A percentile compares a stretch with the other conserved stretches of the same genome.
Conservation (phyloP, 1,140 invertebrate genomes). For the Wiebesia pumilae region DNA sequence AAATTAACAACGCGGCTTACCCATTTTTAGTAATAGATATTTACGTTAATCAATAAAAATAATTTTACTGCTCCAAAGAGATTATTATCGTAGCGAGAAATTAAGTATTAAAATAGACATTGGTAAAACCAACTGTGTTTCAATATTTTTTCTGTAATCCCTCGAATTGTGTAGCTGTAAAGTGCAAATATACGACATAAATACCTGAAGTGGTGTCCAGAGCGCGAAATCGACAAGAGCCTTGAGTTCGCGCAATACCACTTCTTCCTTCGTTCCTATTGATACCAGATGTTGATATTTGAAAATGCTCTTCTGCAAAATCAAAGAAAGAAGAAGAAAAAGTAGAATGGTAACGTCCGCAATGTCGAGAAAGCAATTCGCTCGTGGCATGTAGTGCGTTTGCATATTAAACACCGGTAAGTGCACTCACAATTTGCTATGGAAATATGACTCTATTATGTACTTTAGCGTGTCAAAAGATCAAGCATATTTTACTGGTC, state of each 20-base stretch:
- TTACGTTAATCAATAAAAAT: neutral
- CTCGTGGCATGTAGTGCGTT: neutral
- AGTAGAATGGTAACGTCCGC: neutral
- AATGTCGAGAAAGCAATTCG: neutral
- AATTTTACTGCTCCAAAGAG: neutral
- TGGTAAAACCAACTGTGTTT: neutral
- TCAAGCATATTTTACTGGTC: neutral
- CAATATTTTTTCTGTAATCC: too few species aligned
- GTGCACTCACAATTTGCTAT: neutral
- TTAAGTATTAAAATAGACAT: too few species aligned
- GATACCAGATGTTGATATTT: conserved; percentile 85
- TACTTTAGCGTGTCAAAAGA: neutral
- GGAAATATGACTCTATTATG: neutral
- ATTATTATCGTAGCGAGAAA: too few species aligned
- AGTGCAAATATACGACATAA: neutral
- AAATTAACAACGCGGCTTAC: too few species aligned
- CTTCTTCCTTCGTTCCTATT: conserved; percentile 81
- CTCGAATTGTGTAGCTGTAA: too few species aligned
- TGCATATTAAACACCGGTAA: neutral
- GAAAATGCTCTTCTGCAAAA: conserved; percentile 84
- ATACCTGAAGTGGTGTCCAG: conserved; percentile 84
- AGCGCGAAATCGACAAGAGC: conserved; percentile 87
- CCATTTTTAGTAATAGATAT: neutral
- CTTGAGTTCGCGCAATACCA: conserved; percentile 89
- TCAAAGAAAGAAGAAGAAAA: neutral